A percentile compares a stretch with the other conserved stretches of the same genome.
Evolutionary conservation across 2,113 vertebrate genomes (phyloP).

Genomic region (Marcusenius ussheri): DNA sequence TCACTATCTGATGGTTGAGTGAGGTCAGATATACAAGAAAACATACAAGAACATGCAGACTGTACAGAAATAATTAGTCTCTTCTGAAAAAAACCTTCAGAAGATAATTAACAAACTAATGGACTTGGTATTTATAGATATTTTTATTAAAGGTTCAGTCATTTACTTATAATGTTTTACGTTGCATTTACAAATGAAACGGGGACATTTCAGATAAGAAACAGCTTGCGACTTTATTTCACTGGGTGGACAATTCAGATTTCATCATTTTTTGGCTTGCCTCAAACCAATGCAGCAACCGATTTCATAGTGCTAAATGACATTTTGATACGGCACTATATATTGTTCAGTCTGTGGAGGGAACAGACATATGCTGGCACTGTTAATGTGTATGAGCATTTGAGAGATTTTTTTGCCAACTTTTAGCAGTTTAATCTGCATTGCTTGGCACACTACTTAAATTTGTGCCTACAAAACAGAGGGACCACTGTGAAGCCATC

Average conservation of each 20-base stretch:
- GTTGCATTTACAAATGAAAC: background rate
- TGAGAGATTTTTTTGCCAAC: background rate
- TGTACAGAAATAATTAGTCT: background rate
- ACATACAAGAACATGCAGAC: background rate
- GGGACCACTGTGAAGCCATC: conserved; percentile 1
- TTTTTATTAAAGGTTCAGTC: background rate
- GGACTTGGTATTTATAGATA: background rate
- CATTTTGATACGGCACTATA: background rate
- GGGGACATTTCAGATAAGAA: background rate
- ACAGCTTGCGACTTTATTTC: background rate
- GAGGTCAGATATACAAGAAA: background rate
- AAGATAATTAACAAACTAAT: background rate
- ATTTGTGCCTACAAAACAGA: background rate
- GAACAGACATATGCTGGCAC: background rate
- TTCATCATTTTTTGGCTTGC: background rate
- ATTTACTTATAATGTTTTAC: background rate
- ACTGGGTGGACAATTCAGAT: background rate
- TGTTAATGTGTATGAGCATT: background rate
- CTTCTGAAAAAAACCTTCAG: background rate
- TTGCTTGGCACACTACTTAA: background rate
- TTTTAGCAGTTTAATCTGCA: background rate
- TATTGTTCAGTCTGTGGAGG: background rate
- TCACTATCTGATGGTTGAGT: background rate
- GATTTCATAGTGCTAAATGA: background rate
- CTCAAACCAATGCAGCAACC: background rate